Evolutionary conservation across 2,888 invertebrate species (phyloP).

Genomic region (Mesoligia furuncula): DNA sequence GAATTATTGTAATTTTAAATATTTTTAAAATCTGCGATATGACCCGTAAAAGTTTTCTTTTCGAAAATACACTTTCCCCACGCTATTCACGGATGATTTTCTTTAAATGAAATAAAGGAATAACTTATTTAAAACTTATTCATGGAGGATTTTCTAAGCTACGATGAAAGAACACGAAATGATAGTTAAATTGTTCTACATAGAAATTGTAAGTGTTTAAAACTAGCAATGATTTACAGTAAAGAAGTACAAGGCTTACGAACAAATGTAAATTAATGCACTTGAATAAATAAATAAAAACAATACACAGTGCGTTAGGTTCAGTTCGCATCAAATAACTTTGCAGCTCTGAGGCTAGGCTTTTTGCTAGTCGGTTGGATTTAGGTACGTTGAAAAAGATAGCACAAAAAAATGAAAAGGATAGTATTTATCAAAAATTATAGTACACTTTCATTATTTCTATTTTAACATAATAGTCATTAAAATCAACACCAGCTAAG

Average conservation of each 20-base stretch:
- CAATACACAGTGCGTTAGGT: neutral
- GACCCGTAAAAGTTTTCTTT: conserved; percentile 6
- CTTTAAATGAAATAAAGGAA: neutral
- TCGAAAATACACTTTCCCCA: neutral
- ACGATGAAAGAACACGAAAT: neutral
- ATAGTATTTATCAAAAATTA: no score
- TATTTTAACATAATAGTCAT: no score
- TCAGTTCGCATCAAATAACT: no score
- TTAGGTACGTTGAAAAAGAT: no score
- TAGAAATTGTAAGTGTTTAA: neutral
- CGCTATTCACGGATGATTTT: conserved; percentile 1
- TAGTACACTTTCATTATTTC: no score
- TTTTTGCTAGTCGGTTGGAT: no score
- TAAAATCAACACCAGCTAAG: no score
- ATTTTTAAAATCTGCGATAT: conserved; percentile 3
- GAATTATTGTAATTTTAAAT: neutral
- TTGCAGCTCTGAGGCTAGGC: no score
- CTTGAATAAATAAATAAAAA: neutral
- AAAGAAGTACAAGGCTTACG: neutral
- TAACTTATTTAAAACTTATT: neutral
- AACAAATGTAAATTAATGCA: neutral
- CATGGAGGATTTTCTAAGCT: neutral
- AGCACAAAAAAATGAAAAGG: no score
- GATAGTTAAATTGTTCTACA: neutral
- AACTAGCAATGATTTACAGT: neutral